Evolutionary conservation across 37 sponge, comb jelly and placozoan genomes (phyloP).

Genomic region (Haliclona indistincta): DNA sequence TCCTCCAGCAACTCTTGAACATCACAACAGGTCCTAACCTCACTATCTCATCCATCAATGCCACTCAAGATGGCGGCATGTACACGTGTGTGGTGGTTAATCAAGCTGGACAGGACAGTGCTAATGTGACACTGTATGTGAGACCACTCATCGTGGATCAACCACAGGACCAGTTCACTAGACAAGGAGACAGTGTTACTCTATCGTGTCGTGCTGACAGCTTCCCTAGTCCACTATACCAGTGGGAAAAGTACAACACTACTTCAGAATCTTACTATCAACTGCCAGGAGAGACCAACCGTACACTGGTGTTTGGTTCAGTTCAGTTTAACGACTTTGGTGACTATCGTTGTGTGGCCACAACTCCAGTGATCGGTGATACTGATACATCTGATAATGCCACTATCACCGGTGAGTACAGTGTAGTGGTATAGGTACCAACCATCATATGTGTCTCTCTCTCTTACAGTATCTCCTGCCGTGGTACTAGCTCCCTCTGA

Average conservation of each 20-base stretch:
- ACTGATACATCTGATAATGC: constrained; percentile 2
- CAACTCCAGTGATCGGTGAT: not conserved
- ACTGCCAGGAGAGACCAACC: not conserved
- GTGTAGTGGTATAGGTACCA: not conserved
- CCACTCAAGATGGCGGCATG: not conserved
- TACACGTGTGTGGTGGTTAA: not conserved
- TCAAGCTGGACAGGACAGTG: not conserved
- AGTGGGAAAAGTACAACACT: not conserved
- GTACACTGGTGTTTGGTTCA: constrained; percentile 7
- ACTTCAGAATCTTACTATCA: not conserved
- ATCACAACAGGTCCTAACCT: not conserved
- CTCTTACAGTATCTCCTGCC: constrained; percentile 31
- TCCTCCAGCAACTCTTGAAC: not conserved
- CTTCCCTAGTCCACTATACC: constrained; percentile 20
- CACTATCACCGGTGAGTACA: not conserved
- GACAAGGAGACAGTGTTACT: not conserved
- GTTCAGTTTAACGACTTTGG: constrained; percentile 20
- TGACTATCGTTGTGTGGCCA: constrained; percentile 1
- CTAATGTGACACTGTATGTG: constrained; percentile 2
- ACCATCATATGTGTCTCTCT: too few species aligned
- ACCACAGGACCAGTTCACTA: not conserved
- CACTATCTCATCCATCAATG: not conserved
- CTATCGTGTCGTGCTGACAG: constrained; percentile 6
- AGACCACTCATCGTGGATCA: not conserved
- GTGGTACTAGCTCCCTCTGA: constrained; percentile 2